A percentile compares a stretch with the other conserved stretches of the same genome.
Conservation (phyloP, 2,888 invertebrate species). For the Drosophila fungiperda region DNA sequence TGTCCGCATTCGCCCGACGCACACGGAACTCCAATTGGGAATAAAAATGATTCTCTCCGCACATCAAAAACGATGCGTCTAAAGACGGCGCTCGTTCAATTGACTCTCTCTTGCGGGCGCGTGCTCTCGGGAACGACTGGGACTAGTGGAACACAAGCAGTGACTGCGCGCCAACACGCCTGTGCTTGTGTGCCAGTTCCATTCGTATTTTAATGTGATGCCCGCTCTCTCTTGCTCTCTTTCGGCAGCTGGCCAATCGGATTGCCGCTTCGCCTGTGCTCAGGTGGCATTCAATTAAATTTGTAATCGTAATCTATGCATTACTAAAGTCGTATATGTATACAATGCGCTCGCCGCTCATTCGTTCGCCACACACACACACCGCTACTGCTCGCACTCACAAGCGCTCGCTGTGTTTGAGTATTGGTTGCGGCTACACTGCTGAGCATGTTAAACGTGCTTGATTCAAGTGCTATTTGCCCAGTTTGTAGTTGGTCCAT, state of each 20-base stretch:
- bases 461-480: slow-evolving; percentile 36
- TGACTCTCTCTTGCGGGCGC: neutral
- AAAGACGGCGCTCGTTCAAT: slow-evolving; percentile 20
- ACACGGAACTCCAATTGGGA: slow-evolving; percentile 71
- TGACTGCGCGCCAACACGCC: slow-evolving; percentile 1
- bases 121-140: slow-evolving; percentile 28
- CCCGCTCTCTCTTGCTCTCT: slow-evolving; percentile 20
- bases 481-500: slow-evolving; percentile 8
- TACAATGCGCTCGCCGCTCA: slow-evolving; percentile 61
- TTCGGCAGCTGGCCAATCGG: slow-evolving; percentile 74
- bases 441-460: slow-evolving; percentile 38
- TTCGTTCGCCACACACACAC: slow-evolving; percentile 49
- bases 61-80: slow-evolving; percentile 56
- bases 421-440: slow-evolving; percentile 41
- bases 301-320: slow-evolving; percentile 75
- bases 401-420: neutral
- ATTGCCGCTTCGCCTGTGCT: slow-evolving; percentile 61
- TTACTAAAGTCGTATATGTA: slow-evolving; percentile 55
- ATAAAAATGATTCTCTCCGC: slow-evolving; percentile 64
- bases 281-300: slow-evolving; percentile 79
- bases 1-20: slow-evolving; percentile 65
- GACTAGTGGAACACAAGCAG: slow-evolving; percentile 29
- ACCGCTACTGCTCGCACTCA: slow-evolving; percentile 28
- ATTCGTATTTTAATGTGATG: slow-evolving; percentile 35
- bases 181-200: slow-evolving; percentile 36